A percentile compares a stretch with the other conserved stretches of the same genome.
These are phyloP conservation scores for Nasonovia ribisnigri DNA, from an alignment of 2,888 invertebrate species.

Conservation along the genomic window DNA sequence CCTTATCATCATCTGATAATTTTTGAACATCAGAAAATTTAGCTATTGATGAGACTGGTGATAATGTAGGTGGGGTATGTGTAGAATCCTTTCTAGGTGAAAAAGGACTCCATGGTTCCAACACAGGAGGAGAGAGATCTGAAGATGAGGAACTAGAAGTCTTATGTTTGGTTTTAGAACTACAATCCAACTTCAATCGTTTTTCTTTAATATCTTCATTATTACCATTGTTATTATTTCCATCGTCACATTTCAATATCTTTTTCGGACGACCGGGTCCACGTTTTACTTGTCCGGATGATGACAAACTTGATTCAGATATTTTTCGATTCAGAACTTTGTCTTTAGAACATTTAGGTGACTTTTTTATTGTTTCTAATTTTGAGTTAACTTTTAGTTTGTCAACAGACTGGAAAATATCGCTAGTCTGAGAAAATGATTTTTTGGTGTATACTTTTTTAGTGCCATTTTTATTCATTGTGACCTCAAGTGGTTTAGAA, in stretches of 20 bases:
- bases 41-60: conserved; percentile 48
- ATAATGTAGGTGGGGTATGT: conserved; percentile 66
- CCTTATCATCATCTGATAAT: conserved; percentile 48
- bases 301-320: conserved; percentile 33
- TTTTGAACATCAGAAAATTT: conserved; percentile 19
- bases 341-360: background rate
- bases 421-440: background rate
- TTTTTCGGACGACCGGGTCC: conserved; percentile 58
- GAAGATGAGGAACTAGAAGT: conserved; percentile 58
- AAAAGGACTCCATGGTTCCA: conserved; percentile 65
- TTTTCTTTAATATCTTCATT: conserved; percentile 28
- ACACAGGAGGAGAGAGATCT: conserved; percentile 66
- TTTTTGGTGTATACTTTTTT: conserved; percentile 36
- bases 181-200: conserved; percentile 42
- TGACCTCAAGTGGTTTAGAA: background rate
- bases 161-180: conserved; percentile 39
- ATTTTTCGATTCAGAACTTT: conserved; percentile 40
- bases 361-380: conserved; percentile 5
- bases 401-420: background rate
- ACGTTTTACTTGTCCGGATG: conserved; percentile 41
- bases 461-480: background rate
- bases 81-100: conserved; percentile 52
- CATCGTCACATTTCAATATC: conserved; percentile 11
- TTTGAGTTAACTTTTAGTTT: background rate
- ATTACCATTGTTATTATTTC: background rate